Base-by-base conservation (phyloP, 1,140 invertebrate species). In the Drosophila sp. region DNA sequence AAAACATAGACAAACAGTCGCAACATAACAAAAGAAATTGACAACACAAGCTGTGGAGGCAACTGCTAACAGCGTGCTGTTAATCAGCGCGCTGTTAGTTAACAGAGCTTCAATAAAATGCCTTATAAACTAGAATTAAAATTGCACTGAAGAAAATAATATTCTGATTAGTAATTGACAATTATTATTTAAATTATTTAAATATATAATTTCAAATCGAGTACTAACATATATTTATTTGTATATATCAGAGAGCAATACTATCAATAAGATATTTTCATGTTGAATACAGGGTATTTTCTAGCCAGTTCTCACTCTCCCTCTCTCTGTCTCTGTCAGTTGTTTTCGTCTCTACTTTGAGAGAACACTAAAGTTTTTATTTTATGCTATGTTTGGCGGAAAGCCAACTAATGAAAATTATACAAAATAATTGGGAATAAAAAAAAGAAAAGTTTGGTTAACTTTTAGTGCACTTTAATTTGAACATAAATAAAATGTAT, bases 21-120 rank as follows among this genome's bases (percentile, higher is more conserved):
- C 63, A 76, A 63, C 76, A 82, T 72, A 83, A 82, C 72, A 82
- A 82, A 79, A 81, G 57, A 75, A 83, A 83, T 67, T 61, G 51
- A 67, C 61, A 74, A 41, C 50, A 76, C 51, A 61, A 63, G 7
- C n/a, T 32, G 48, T 8, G 21, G 7, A 41, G 51, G 29, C 14
- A 40, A 36, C 29, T 7, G 32, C 18, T 54, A 27, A 56, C 41
- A 41, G 57, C 0, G 13, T 16, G 9, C 64, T 81, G 79, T 72
- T 83, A 83, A 70, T 6, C 7, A 21, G 11, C 2, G 11, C 2
- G 59, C 43, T 82, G 64, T 48, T 50, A 66, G 43, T 58, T 72
- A 76, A 75, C 79, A 81, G 74, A 34, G 13, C 38, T 4, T 21
- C 7, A 45, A 18, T 72, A 13, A 7, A 61, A 0, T 9, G 11